These are phyloP conservation scores for Scelioninae gen. 1 DNA, from an alignment of 2,888 invertebrate genomes.

Conservation along the genomic window DNA sequence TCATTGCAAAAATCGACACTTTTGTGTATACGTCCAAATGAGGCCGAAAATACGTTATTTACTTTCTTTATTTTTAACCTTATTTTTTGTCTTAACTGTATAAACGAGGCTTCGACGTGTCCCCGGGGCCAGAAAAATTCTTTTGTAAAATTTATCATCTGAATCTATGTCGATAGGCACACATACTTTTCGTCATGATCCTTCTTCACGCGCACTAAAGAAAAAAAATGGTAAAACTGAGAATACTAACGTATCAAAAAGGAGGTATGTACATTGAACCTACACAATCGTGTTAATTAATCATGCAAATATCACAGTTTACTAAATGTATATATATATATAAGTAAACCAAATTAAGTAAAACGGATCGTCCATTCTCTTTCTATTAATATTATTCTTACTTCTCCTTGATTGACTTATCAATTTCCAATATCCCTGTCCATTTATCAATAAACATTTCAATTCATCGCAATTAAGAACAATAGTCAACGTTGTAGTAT, in stretches of 20 bases:
- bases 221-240: conserved; percentile 44
- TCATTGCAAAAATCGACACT: conserved; percentile 64
- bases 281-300: conserved; percentile 74
- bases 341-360: conserved; percentile 60
- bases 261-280: conserved; percentile 74
- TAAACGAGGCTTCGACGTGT: conserved; percentile 37
- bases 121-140: conserved; percentile 55
- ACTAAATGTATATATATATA: conserved; percentile 74
- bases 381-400: conserved; percentile 9
- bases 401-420: conserved; percentile 6
- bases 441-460: conserved; percentile 32
- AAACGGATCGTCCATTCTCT: conserved; percentile 41
- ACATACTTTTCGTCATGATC: conserved; percentile 67
- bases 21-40: conserved; percentile 66
- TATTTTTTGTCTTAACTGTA: conserved; percentile 52
- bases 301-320: conserved; percentile 81
- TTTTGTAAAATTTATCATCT: conserved; percentile 60
- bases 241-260: conserved; percentile 61
- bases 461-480: conserved; percentile 60
- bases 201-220: conserved; percentile 53
- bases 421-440: conserved; percentile 1
- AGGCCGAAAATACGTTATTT: conserved; percentile 69
- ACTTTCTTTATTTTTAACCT: conserved; percentile 61
- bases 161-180: conserved; percentile 68
- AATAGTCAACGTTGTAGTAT: conserved; percentile 64